Base-by-base conservation (phyloP, 1,140 invertebrate species). In the Trichogramma pretiosum region DNA sequence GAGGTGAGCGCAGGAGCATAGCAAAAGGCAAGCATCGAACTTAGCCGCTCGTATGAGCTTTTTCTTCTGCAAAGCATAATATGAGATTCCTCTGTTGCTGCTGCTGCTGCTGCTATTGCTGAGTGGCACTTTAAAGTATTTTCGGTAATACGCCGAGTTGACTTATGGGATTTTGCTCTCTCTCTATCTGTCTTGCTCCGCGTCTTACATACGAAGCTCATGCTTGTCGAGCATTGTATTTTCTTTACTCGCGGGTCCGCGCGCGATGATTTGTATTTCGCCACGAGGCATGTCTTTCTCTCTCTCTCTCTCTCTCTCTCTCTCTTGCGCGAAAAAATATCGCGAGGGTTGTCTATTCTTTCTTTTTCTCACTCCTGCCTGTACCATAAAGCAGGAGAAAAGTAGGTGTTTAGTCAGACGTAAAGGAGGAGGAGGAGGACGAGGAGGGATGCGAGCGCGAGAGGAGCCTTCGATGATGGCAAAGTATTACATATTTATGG, bases 401-500 rank as follows among this genome's bases (percentile, higher is more conserved):
- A 51, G 41, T 46, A 46, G 38, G 46, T 51, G 37, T 51, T 51
- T 46, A 51, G 49, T 46, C 49, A 50, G 48, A 50, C 48, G 48
- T 45, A 18, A 50, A 43, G 18, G 22, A 26, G 23, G 40, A 38
- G 32, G 24, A 30, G 28, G 30, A 32, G 17, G 16, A 36, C 36
- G 50, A 45, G 53, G 48, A 48, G 32, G 16, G 42, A 13, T 5
- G 13, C 16, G 40, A n/a, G 16, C 3, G 26, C 3, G 38, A 36
- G 51, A 23, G 34, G 32, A 48, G 35, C 48, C 40, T 48, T 50
- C 58, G 64, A 68, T 63, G 64, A 57, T 56, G 48, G 42, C 11
- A 7, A 62, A 58, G 63, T 67, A 70, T 70, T 70, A 68, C 68
- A 70, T 70, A 70, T 72, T 72, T 72, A 72, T 72, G 68, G 69